Base-by-base conservation (phyloP, 1,140 invertebrate species). In the Copidosoma floridanum region DNA sequence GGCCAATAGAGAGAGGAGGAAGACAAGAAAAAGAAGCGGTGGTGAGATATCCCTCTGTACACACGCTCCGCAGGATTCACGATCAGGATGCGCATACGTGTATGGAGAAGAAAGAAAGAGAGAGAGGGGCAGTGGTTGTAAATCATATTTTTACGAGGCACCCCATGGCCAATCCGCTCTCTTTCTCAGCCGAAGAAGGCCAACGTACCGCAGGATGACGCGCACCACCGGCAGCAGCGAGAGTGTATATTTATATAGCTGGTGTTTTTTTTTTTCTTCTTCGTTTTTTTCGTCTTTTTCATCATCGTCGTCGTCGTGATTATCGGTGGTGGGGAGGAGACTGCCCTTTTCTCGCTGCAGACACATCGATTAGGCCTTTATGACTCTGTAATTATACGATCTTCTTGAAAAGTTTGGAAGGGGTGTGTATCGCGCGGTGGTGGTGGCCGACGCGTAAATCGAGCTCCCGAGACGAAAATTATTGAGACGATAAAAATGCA, bases 101-200 rank as follows among this genome's bases (percentile, higher is more conserved):
- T n/a, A n/a, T n/a, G n/a, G n/a, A n/a, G n/a, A n/a, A n/a, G n/a
- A n/a, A n/a, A n/a, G n/a, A n/a, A n/a, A 32, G 29, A 8, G 29
- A 32, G 29, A 6, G 29, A 6, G 29, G 12, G 29, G 6, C 12
- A 67, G 56, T 66, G 61, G 67, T 71, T 68, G 66, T 76, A 76
- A 74, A 74, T 76, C 69, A 75, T 70, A 68, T 43, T 74, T 76
- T 76, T 76, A 75, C 57, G 73, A 71, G 71, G 64, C 71, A 71
- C 63, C 64, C 64, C 67, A 72, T 61, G 67, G 71, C 56, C 67
- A 69, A 69, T 72, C 65, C 44, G 41, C n/a, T n/a, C n/a, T n/a
- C n/a, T n/a, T n/a, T n/a, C n/a, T n/a, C n/a, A n/a, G n/a, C n/a
- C 37, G 50, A 38, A 68, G 63, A 66, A 69, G 61, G 51, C 48